These are phyloP conservation scores for Hafferia zeledoni DNA, from an alignment of 2,797 vertebrate species.

Conservation along the genomic window DNA sequence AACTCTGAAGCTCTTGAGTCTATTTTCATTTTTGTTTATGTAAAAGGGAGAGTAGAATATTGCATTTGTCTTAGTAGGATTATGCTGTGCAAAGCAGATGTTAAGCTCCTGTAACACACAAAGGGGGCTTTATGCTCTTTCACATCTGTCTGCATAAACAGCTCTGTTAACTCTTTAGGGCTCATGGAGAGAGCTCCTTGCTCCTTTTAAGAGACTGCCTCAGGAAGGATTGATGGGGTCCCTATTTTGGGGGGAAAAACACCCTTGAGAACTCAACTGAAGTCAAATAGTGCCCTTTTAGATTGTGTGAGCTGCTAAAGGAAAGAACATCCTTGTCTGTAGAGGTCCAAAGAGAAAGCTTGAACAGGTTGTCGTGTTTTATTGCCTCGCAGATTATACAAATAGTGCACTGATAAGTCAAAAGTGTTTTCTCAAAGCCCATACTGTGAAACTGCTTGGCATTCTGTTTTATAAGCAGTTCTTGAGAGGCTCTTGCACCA, in stretches of 20 bases:
- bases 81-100: conserved; percentile 72
- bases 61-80: conserved; percentile 51
- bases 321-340: not conserved
- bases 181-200: not conserved
- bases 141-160: conserved; percentile 73
- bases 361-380: not conserved
- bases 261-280: not conserved
- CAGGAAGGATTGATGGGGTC: not conserved
- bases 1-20: conserved; percentile 25
- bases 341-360: not conserved
- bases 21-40: conserved; percentile 42
- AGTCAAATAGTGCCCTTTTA: not conserved
- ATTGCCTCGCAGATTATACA: not conserved
- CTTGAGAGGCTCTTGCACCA: not conserved
- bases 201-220: not conserved
- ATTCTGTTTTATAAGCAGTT: not conserved
- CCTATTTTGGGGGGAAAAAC: not conserved
- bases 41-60: conserved; percentile 44
- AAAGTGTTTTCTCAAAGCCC: not conserved
- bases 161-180: conserved; percentile 51
- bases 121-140: conserved; percentile 62
- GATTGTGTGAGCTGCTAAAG: not conserved
- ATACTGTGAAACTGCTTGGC: not conserved
- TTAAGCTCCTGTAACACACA: conserved; percentile 61
- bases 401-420: not conserved